Base-by-base conservation (phyloP, 2,888 invertebrate species). In the Carterocephalus palaemon region DNA sequence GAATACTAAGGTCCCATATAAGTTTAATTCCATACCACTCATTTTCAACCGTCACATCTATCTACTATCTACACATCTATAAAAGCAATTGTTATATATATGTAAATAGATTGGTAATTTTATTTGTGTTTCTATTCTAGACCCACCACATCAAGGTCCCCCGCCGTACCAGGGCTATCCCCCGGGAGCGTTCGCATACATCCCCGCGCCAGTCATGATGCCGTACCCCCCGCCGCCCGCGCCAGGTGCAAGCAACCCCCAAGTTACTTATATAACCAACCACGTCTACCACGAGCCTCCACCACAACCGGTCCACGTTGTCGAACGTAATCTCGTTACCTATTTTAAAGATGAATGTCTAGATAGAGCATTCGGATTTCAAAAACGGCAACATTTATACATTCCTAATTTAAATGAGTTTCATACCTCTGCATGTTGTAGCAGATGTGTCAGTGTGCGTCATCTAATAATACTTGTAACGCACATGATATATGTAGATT, bases 191-290 rank as follows among this genome's bases (percentile, higher is more conserved):
- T 71, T 64, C 42, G 50, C 77, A 0, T 83, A 76, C 58, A 58
- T 83, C n/a, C 80, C 81, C 0, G 51, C 82, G 0, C 80, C 81
- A 0, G 68, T 81, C 4, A 68, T 80, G 70, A 72, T 82, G 75
- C 82, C 83, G 1, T 78, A 76, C 57, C 73, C 67, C 0, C 73
- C 67, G 2, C 62, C 56, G 1, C 61, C 57, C 1, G 63, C 56
- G 3, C 62, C 19, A 37, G 16, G 46, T 34, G 8, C 51, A 48
- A 1, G 59, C 59, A 3, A 54, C 54, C 4, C 55, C 46, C 5
- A 29, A 49, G 4, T 23, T 62, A 73, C 75, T 0, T 73, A 69
- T 52, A 67, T 81, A 53, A 81, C 76, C 22, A 82, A 82, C 52
- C 65, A 80, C 49, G 68, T 74, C 52, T 75, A 81, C 49, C 77